Evolutionary conservation across 2,888 invertebrate species (phyloP), one percentile per base, ranked within the genome.

Genomic region (Deilephila elpenor): DNA sequence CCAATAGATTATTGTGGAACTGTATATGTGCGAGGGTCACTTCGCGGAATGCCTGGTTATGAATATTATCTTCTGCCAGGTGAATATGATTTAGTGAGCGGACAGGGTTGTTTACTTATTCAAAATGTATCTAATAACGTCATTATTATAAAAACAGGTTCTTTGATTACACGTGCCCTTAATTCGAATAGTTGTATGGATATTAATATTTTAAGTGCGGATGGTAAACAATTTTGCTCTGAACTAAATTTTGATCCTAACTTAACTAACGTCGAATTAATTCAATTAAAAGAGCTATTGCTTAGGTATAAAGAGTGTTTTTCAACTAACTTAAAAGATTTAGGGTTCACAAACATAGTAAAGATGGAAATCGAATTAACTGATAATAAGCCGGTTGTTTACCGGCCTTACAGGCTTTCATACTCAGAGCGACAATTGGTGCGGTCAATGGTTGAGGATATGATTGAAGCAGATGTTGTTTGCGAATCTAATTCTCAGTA

Each of bases 141-240:
- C n/a, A n/a, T n/a, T n/a, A 17, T 56, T 5, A n/a, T 56, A 17
- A 17, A 56, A 5, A n/a, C 19, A 5, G 19, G n/a, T 56, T n/a
- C n/a, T 56, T 56, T 56, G 56, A 56, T 19, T n/a, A 56, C 56
- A n/a, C n/a, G n/a, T 56, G 56, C 56, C 17, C n/a, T n/a, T n/a
- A n/a, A n/a, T n/a, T 56, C 56, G n/a, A 56, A 56, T 56, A 56
- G 5, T 56, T 56, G 56, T 56, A 56, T 56, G 56, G 56, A 56
- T 17, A n/a, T 56, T 56, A 56, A 56, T 56, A 5, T 56, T 17
- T 56, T 56, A 34, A 34, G n/a, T 56, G 56, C n/a, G 56, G 56
- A 56, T 56, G 56, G 19, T 56, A n/a, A 17, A 5, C n/a, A 56
- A 19, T 56, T n/a, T 56, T 56, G 56, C n/a, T 17, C n/a, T 17